Percentiles rank a stretch among this genome's conserved stretches.
phyloP scores from a whole-genome alignment of 2,113 vertebrate species.

The Rhinichthys klamathensis region DNA sequence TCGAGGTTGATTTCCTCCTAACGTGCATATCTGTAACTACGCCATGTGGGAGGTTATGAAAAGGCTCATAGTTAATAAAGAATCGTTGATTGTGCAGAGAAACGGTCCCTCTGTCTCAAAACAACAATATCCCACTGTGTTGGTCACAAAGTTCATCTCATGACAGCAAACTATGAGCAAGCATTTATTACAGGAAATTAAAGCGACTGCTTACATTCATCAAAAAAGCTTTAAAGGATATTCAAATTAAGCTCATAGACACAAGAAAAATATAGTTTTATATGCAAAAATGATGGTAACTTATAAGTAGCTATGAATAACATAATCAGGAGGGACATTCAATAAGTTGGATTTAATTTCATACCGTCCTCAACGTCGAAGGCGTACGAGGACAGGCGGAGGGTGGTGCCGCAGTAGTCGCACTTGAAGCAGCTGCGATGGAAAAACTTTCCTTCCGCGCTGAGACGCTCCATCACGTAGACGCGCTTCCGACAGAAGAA shows the following conservation, averaged over 20 bases:
- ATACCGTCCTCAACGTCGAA: slow-evolving; percentile 86
- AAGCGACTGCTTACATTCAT: not conserved
- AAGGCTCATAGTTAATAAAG: slow-evolving; percentile 13
- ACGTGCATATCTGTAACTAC: not conserved
- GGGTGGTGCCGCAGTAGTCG: slow-evolving; percentile 90
- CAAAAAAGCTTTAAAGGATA: not conserved
- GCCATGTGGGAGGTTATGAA: slow-evolving; percentile 9
- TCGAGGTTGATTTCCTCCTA: not conserved
- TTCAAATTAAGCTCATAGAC: not conserved
- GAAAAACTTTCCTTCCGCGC: slow-evolving; percentile 97
- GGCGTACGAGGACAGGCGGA: slow-evolving; percentile 91
- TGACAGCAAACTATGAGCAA: slow-evolving; percentile 1
- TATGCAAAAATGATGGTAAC: not conserved
- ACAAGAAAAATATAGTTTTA: not conserved
- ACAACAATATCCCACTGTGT: slow-evolving; percentile 47
- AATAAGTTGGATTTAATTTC: not conserved
- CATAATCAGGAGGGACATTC: not conserved
- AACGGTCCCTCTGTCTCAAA: slow-evolving; percentile 21
- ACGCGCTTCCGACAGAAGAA: slow-evolving; percentile 95
- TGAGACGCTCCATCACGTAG: slow-evolving; percentile 97
- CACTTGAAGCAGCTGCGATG: slow-evolving; percentile 99
- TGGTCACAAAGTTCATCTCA: slow-evolving; percentile 32
- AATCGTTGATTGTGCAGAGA: not conserved
- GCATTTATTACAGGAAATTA: not conserved
- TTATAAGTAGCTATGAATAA: not conserved